Base-by-base conservation (phyloP, 2,888 invertebrate species). In the Hololepta plana region DNA sequence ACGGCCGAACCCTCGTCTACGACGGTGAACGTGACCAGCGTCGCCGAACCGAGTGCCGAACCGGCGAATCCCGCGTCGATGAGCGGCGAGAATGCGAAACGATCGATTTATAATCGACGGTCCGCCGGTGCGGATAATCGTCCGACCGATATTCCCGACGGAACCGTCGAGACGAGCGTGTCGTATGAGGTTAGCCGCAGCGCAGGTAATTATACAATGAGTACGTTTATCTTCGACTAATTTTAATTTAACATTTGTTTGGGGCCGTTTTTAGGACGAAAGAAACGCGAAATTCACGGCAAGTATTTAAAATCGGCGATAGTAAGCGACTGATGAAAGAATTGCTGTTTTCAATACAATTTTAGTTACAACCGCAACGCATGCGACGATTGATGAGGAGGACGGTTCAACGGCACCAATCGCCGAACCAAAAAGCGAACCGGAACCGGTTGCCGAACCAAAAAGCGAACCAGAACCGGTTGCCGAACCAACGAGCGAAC, bases 151-250 rank as follows among this genome's bases (percentile, higher is more conserved):
- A n/a, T n/a, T n/a, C n/a, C n/a, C 28, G 76, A 73, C 20, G 72
- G 76, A 13, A 69, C 73, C 1, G 76, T 80, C 7, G 74, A 77
- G 41, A 81, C 80, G 1, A 80, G 80, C 44, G 72, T 81, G 3
- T 77, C 80, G 0, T 81, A 72, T 48, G 67, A 73, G 48, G 76
- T 81, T 33, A 80, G 79, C 42, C 64, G 62, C 10, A 64, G 60
- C 33, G 60, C 62, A 55, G 64, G 65, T 60, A 42, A 36, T 10
- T 15, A 15, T 7, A 26, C 4, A 5, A n/a, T 12, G 8, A 8
- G 15, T 6, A 8, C 26, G n/a, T n/a, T n/a, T n/a, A n/a, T n/a
- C n/a, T n/a, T n/a, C n/a, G n/a, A n/a, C n/a, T n/a, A n/a, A n/a
- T n/a, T n/a, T n/a, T n/a, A n/a, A n/a, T n/a, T n/a, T n/a, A n/a